Percentiles rank a stretch among this genome's conserved stretches.
Evolutionary conservation across 2,888 invertebrate species (phyloP).

Genomic region (Nasonovia ribisnigri): DNA sequence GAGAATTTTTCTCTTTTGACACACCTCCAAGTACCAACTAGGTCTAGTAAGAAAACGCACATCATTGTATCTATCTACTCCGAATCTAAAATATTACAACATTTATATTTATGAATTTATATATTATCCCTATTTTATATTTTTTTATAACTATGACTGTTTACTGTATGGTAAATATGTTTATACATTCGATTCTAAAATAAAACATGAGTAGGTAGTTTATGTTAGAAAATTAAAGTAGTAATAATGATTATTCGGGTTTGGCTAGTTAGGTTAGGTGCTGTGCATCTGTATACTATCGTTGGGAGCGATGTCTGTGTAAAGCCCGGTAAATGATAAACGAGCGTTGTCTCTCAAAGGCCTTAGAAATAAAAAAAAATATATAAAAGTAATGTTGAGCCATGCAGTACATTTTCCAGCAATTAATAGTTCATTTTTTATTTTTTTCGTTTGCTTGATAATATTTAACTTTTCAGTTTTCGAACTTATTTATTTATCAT

Average conservation of each 20-base stretch:
- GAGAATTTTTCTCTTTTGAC: too few relatives aligned
- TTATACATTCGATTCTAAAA: neutral
- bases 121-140: neutral
- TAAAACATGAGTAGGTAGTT: neutral
- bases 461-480: neutral
- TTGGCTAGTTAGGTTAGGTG: neutral
- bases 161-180: neutral
- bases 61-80: too few relatives aligned
- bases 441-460: neutral
- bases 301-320: neutral
- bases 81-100: too few relatives aligned
- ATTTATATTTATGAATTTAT: too few relatives aligned
- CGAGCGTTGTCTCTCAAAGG: neutral
- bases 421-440: neutral
- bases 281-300: constrained; percentile 1
- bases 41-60: too few relatives aligned
- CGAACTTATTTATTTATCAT: neutral
- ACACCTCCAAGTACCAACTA: too few relatives aligned
- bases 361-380: neutral
- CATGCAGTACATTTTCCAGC: neutral
- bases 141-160: neutral
- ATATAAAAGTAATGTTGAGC: neutral
- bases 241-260: neutral
- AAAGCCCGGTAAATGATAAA: constrained; percentile 31
- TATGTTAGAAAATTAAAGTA: neutral